Conservation (phyloP, 2,113 vertebrate species). For the Eublepharis macularius region DNA sequence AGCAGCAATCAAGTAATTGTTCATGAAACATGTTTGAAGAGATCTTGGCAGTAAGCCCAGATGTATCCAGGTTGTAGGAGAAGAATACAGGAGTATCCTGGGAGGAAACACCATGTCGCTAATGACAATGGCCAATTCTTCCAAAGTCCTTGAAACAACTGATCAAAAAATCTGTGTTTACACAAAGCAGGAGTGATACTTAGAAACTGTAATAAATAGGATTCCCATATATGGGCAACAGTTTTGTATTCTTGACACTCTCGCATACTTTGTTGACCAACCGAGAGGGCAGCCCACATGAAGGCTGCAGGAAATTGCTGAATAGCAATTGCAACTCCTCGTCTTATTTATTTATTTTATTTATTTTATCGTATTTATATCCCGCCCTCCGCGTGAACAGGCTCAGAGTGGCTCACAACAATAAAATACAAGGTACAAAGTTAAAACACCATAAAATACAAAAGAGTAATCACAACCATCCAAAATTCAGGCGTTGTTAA, state of each 20-base stretch:
- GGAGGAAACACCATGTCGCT: background rate
- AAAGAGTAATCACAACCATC: no score
- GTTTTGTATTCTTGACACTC: background rate
- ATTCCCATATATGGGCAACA: background rate
- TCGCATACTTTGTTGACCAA: background rate
- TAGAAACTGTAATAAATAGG: accelerated
- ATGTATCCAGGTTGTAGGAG: background rate
- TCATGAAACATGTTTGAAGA: background rate
- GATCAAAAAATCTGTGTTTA: background rate
- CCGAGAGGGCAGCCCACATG: background rate
- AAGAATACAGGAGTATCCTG: slow-evolving; percentile 8
- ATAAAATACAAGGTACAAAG: no score
- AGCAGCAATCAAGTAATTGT: slow-evolving; percentile 1
- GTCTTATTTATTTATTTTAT: no score
- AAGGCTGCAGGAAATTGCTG: no score
- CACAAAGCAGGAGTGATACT: background rate
- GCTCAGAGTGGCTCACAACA: no score
- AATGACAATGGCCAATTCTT: slow-evolving; percentile 10
- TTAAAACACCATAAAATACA: no score
- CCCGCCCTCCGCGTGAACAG: no score
- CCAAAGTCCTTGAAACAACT: background rate
- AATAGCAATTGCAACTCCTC: no score
- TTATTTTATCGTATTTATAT: no score
- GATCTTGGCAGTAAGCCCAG: background rate
- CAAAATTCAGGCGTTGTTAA: no score